Evolutionary conservation across 2,888 invertebrate genomes (phyloP), one percentile per base, ranked within the genome.

Genomic region (Sisyra terminalis): DNA sequence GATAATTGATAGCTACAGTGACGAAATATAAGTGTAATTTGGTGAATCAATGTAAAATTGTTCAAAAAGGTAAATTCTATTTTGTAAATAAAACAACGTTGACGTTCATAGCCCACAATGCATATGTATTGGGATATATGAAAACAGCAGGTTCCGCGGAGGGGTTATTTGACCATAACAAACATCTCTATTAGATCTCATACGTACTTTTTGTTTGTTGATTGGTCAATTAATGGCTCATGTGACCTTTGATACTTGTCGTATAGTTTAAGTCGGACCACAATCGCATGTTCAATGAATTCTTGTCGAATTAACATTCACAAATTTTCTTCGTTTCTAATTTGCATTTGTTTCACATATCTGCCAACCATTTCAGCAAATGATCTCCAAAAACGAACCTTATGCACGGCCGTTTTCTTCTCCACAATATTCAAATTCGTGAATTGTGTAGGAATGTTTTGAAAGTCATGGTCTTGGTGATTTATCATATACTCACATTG

Each of bases 161-260:
- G 46, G 50, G 44, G 49, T 50, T 52, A 16, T 35, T 35, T 50
- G 49, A 49, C 49, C 49, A 48, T 46, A 51, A 47, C 48, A 47
- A 45, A 45, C 43, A 14, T 38, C 18, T 38, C 32, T 14, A 43
- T 37, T 37, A 38, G 43, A 31, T 30, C 37, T 43, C 38, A 11
- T 37, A 31, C 29, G 17, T 29, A 11, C 11, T 13, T 15, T 29
- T 31, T 30, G 30, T 11, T 42, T 44, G 44, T 42, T 37, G 40
- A 51, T 52, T 53, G 51, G 53, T 44, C 42, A 41, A 50, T 47
- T 45, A 47, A 37, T 17, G 9, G 53, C 54, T 55, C 55, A 53
- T 54, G 53, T 56, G 57, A 57, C 55, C 57, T 57, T 57, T 56
- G 44, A 39, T 44, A 29, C 15, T 32, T 34, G n/a, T 32, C 3